Evolutionary conservation across 2,888 invertebrate genomes (phyloP).

Genomic region (Dasypogon diadema): DNA sequence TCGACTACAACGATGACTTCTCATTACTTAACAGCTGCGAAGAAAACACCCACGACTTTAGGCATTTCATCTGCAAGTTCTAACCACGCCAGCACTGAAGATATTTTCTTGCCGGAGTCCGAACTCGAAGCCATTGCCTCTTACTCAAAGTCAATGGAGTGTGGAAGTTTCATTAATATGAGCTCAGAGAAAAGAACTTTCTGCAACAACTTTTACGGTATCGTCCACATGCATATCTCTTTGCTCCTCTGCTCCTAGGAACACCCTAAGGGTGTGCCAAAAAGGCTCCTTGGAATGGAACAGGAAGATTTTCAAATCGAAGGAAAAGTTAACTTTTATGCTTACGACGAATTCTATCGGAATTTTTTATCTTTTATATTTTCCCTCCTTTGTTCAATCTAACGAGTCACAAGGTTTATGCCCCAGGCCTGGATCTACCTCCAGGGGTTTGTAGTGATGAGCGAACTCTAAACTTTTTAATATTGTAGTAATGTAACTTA

Average conservation of each 20-base stretch:
- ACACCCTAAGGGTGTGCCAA: slow-evolving; percentile 16
- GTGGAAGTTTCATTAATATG: slow-evolving; percentile 51
- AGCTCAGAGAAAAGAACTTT: slow-evolving; percentile 37
- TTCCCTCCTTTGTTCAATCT: slow-evolving; percentile 34
- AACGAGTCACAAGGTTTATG: slow-evolving; percentile 41
- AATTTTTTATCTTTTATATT: slow-evolving; percentile 27
- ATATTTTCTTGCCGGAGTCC: slow-evolving; percentile 1
- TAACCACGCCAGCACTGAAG: not conserved
- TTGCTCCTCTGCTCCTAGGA: slow-evolving; percentile 1
- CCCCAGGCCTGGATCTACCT: slow-evolving; percentile 26
- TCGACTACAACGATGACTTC: slow-evolving; percentile 23
- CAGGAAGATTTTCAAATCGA: slow-evolving; percentile 38
- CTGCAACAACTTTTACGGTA: slow-evolving; percentile 36
- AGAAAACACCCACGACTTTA: slow-evolving; percentile 12
- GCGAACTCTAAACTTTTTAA: slow-evolving; percentile 45
- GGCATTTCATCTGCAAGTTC: slow-evolving; percentile 28
- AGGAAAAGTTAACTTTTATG: slow-evolving; percentile 45
- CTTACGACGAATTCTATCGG: slow-evolving; percentile 36
- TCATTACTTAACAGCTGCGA: slow-evolving; percentile 32
- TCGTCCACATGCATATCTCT: slow-evolving; percentile 42
- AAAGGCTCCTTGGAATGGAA: slow-evolving; percentile 2
- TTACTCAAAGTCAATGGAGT: slow-evolving; percentile 51
- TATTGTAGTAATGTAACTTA: slow-evolving; percentile 50
- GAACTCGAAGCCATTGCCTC: slow-evolving; percentile 3
- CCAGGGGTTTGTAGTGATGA: slow-evolving; percentile 24